Evolutionary conservation across 2,113 vertebrate species (phyloP), one percentile per base, ranked within the genome.

Genomic region (Dipodomys spectabilis): DNA sequence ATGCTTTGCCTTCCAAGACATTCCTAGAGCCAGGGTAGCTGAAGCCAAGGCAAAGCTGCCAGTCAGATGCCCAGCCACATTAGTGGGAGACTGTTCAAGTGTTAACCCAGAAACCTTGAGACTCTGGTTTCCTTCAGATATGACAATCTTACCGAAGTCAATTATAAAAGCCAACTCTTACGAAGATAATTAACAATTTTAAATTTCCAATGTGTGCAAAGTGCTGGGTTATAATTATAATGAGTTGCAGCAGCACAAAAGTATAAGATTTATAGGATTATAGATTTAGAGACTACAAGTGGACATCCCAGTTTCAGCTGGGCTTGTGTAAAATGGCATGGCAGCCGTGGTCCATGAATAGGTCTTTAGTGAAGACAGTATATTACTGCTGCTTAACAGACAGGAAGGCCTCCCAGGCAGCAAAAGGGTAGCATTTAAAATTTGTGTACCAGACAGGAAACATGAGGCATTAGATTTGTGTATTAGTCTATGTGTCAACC

Each of bases 51-150:
- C 28, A 90, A 35, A 82, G 16, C 65, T 27, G 65, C 49, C 18
- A 25, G 44, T 77, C 22, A 22, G 39, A 32, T 83, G 27, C 71
- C 67, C 18, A 60, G 8, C 27, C 49, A 6, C 7, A 19, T 60
- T 44, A 80, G 57, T 75, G 7, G 49, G 22, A 32, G 45, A 27
- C 3, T 74, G 80, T 91, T 65, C 0, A n/a, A 77, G n/a, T 69
- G 45, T 1, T 53, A 39, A 68, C 49, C 1, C n/a, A 78, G 78
- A 78, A 35, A 72, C 18, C 71, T 75, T 25, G 28, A 73, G 49
- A 44, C 65, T 94, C 77, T 67, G 27, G 57, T 92, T 88, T 92
- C 72, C 28, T 71, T 85, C 67, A 80, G 90, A 62, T n/a, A 5
- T 86, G 45, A 89, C 73, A 73, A 62, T 86, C 91, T 78, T 89